A percentile compares a stretch with the other conserved stretches of the same genome.
phyloP scores from a whole-genome alignment of 2,888 invertebrate genomes.

The Chydorus sphaericus region DNA sequence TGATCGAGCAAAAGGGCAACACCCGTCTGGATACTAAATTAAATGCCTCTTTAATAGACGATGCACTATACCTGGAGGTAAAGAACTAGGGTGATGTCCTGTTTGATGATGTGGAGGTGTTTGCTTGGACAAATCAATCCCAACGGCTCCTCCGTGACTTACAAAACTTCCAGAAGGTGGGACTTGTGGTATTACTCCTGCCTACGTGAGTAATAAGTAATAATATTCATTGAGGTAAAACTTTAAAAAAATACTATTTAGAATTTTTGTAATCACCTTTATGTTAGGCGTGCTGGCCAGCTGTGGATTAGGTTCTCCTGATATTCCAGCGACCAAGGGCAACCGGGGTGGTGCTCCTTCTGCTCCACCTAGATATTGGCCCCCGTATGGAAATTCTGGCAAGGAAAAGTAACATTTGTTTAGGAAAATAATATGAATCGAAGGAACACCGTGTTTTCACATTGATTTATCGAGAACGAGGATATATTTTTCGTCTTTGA shows the following conservation, averaged over 20 bases:
- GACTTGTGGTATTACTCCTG: conserved; percentile 6
- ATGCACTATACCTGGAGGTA: conserved; percentile 1
- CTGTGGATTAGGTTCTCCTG: background rate
- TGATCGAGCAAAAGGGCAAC: too few species aligned
- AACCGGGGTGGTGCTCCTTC: background rate
- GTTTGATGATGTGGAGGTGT: conserved; percentile 5
- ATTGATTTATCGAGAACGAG: too few species aligned
- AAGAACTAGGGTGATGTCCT: background rate
- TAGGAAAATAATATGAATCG: too few species aligned
- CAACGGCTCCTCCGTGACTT: background rate
- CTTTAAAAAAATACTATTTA: background rate
- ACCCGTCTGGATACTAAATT: too few species aligned
- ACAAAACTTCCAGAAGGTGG: conserved; percentile 7
- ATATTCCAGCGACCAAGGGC: background rate
- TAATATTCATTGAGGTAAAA: background rate
- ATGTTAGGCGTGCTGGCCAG: background rate
- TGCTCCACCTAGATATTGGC: background rate
- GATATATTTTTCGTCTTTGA: too few species aligned
- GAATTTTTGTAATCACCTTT: background rate
- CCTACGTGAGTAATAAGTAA: background rate
- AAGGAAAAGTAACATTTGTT: background rate
- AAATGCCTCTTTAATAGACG: too few species aligned
- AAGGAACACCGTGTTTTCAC: too few species aligned
- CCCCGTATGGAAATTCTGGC: background rate
- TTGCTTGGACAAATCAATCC: background rate